These are phyloP conservation scores for Hippocampus kuda DNA, from an alignment of 2,797 vertebrate genomes.

Conservation along the genomic window DNA sequence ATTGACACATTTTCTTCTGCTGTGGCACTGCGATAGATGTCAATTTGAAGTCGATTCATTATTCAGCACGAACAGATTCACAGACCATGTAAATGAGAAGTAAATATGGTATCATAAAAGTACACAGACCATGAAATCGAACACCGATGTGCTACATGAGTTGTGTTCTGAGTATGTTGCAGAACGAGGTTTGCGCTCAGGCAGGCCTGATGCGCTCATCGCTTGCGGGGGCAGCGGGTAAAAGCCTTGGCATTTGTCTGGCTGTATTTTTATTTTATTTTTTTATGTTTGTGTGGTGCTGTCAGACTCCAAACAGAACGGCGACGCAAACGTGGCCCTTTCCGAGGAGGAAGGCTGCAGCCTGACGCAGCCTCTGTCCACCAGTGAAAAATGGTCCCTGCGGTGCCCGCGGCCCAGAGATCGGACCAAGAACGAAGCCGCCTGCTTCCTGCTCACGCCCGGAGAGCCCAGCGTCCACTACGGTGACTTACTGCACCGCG, in stretches of 20 bases:
- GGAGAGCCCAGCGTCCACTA: slow-evolving; percentile 73
- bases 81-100: too few species aligned
- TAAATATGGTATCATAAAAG: too few species aligned
- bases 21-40: too few species aligned
- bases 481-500: slow-evolving; percentile 54
- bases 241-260: slow-evolving; percentile 58
- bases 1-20: too few species aligned
- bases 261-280: background rate
- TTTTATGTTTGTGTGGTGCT: slow-evolving; percentile 28
- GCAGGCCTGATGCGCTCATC: slow-evolving; percentile 25
- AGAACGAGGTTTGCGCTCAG: background rate
- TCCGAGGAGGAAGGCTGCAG: slow-evolving; percentile 81
- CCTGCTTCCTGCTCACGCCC: slow-evolving; percentile 82
- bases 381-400: slow-evolving; percentile 73
- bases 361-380: slow-evolving; percentile 73
- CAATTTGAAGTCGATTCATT: too few species aligned
- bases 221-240: slow-evolving; percentile 24
- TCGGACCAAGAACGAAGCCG: slow-evolving; percentile 80
- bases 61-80: too few species aligned
- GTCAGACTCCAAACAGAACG: slow-evolving; percentile 92
- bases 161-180: background rate
- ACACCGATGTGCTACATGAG: background rate
- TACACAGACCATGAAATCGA: too few species aligned
- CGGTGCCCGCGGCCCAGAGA: slow-evolving; percentile 73
- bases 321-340: slow-evolving; percentile 81